These are phyloP conservation scores for Dendrocincla tyrannina DNA, from an alignment of 2,797 vertebrate species.

Conservation along the genomic window DNA sequence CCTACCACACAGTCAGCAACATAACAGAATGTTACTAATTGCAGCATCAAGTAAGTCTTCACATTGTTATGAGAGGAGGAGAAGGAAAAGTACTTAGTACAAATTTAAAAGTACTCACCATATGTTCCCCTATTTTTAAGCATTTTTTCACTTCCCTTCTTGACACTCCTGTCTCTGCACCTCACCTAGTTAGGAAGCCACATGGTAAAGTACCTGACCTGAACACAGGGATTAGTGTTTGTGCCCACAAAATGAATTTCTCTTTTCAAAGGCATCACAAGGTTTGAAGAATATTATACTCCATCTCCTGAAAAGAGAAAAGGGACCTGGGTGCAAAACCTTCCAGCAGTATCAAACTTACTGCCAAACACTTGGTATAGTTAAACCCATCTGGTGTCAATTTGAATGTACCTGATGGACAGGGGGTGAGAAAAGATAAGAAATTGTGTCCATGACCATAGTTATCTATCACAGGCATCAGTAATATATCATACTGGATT, in stretches of 20 bases:
- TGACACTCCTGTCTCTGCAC: background rate
- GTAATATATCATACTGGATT: background rate
- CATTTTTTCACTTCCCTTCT: background rate
- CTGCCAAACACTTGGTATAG: background rate
- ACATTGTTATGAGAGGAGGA: background rate
- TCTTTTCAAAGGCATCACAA: background rate
- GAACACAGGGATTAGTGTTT: background rate
- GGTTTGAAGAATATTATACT: background rate
- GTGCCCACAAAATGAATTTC: rapidly evolving
- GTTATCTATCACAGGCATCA: background rate
- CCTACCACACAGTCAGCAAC: background rate
- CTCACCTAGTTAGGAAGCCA: background rate
- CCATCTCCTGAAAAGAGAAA: background rate
- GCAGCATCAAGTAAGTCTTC: background rate
- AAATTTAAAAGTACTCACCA: background rate
- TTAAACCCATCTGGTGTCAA: background rate
- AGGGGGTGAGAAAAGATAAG: background rate
- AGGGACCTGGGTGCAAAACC: background rate
- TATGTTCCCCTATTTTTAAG: background rate
- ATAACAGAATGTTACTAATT: background rate
- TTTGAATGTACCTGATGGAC: background rate
- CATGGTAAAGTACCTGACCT: background rate
- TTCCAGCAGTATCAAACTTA: background rate
- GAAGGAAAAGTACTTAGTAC: background rate
- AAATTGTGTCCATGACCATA: background rate